Conservation (phyloP, 2,797 vertebrate genomes). For the Micropoecilia bifurca region DNA sequence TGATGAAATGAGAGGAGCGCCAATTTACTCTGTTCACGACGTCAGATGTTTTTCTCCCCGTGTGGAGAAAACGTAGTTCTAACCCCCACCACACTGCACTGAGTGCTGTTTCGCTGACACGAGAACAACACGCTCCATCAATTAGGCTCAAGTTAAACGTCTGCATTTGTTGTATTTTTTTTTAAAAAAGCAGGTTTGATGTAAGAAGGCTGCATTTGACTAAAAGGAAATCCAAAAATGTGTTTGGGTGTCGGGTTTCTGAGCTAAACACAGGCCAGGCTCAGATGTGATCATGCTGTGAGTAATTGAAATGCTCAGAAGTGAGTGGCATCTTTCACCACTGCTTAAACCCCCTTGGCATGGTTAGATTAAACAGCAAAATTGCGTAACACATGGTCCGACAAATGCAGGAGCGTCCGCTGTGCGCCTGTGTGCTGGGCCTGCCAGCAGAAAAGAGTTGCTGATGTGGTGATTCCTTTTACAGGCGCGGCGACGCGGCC, state of each 20-base stretch:
- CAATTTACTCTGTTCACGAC: slow-evolving; percentile 83
- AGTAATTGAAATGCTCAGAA: slow-evolving; percentile 68
- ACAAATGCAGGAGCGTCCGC: slow-evolving; percentile 45
- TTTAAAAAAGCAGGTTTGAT: slow-evolving; percentile 22
- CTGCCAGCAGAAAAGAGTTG: slow-evolving; percentile 48
- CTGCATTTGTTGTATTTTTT: slow-evolving; percentile 43
- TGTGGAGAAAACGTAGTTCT: not conserved
- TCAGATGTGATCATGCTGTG: slow-evolving; percentile 66
- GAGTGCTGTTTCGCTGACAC: slow-evolving; percentile 46
- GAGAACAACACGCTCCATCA: slow-evolving; percentile 62
- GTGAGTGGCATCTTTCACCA: slow-evolving; percentile 61
- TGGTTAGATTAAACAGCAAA: slow-evolving; percentile 64
- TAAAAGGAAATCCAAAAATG: slow-evolving; percentile 72
- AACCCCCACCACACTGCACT: slow-evolving; percentile 34
- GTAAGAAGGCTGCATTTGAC: slow-evolving; percentile 57
- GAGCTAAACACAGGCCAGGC: slow-evolving; percentile 71
- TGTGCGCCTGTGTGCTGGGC: slow-evolving; percentile 26
- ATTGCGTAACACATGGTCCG: slow-evolving; percentile 53
- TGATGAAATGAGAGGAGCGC: slow-evolving; percentile 81
- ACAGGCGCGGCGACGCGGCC: slow-evolving; percentile 51
- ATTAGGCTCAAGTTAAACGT: slow-evolving; percentile 64
- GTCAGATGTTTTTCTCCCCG: slow-evolving; percentile 30
- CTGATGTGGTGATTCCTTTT: slow-evolving; percentile 34
- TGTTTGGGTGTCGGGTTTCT: slow-evolving; percentile 70
- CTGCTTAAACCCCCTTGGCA: slow-evolving; percentile 58